Percentiles rank a stretch among this genome's conserved stretches.
phyloP scores from a whole-genome alignment of 2,888 invertebrate genomes.

The Rotaria macrura region DNA sequence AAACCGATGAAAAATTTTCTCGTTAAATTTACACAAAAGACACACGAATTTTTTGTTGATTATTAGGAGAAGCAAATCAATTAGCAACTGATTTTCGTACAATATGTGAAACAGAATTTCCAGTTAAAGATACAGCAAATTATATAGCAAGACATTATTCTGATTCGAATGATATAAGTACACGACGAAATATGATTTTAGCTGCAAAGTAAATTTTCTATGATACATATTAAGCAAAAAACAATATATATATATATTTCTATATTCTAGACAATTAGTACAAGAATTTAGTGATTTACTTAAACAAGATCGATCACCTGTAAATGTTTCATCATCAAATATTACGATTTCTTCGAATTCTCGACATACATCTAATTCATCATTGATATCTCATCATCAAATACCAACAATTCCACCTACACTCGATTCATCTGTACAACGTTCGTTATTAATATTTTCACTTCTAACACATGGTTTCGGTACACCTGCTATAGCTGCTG shows the following conservation, averaged over 20 bases:
- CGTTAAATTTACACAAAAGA: background rate
- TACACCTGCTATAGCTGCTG: conserved; percentile 89
- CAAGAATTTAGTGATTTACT: conserved; percentile 94
- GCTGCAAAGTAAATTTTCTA: conserved; percentile 65
- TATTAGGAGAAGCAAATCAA: conserved; percentile 82
- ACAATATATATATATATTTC: background rate
- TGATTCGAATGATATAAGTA: conserved; percentile 47
- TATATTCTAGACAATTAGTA: conserved; percentile 64
- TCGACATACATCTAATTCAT: background rate
- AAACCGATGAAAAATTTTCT: too few relatives aligned
- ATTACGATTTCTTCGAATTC: background rate
- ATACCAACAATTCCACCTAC: conserved; percentile 52
- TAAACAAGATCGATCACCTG: conserved; percentile 86
- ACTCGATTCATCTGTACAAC: conserved; percentile 84
- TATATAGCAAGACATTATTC: conserved; percentile 71
- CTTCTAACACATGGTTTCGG: conserved; percentile 97
- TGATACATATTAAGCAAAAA: too few relatives aligned
- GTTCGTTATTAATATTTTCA: conserved; percentile 91
- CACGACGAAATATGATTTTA: conserved; percentile 57
- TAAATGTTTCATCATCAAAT: background rate
- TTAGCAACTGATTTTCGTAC: conserved; percentile 94
- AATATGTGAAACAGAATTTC: conserved; percentile 97
- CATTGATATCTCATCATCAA: background rate
- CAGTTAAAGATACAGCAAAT: conserved; percentile 87
- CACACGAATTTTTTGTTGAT: background rate